Conservation (phyloP, 2,888 invertebrate genomes). For the Napeogenes inachia region DNA sequence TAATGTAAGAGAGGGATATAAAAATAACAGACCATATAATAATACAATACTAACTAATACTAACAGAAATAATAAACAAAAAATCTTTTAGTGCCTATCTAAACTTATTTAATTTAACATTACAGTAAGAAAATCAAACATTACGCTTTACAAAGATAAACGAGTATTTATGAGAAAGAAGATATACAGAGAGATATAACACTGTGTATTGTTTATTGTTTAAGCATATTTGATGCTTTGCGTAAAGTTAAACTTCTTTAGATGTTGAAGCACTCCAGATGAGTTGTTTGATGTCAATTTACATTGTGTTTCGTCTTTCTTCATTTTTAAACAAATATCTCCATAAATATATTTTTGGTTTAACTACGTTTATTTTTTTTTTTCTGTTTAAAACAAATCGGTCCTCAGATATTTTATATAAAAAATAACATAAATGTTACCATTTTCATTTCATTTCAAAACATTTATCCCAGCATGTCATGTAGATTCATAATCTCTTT, state of each 20-base stretch:
- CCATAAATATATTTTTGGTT: background rate
- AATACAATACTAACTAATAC: too few relatives aligned
- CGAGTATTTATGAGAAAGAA: too few relatives aligned
- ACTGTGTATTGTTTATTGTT: conserved; percentile 2
- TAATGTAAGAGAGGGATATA: too few relatives aligned
- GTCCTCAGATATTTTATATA: background rate
- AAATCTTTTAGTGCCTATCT: background rate
- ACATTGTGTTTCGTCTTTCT: conserved; percentile 1
- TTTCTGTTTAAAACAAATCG: background rate
- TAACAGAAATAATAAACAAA: background rate
- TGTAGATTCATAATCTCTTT: conserved; percentile 1
- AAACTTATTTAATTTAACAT: background rate
- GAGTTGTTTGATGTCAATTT: conserved; percentile 7
- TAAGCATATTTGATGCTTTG: conserved; percentile 1
- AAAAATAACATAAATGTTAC: background rate
- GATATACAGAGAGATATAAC: background rate
- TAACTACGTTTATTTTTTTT: background rate
- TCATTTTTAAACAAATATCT: background rate
- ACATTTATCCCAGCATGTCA: background rate
- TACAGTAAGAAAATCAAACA: background rate
- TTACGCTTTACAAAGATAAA: background rate
- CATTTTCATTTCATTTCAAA: background rate
- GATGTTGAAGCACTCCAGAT: conserved; percentile 3
- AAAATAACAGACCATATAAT: too few relatives aligned
- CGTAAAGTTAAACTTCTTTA: conserved; percentile 5